phyloP scores from a whole-genome alignment of 1,140 invertebrate genomes.

The Habropoda laboriosa region DNA sequence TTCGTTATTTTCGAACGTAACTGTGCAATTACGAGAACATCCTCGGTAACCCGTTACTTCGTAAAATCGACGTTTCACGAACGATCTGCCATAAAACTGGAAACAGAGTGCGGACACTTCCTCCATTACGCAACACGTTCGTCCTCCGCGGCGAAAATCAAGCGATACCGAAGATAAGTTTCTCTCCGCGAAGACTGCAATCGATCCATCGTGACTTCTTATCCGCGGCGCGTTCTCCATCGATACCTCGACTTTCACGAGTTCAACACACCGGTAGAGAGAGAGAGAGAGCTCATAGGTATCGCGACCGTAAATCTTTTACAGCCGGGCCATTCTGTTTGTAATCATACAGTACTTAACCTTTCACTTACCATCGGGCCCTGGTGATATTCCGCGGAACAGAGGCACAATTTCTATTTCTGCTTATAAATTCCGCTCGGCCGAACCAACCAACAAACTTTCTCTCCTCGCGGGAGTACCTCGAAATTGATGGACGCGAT shows the following conservation, averaged over 20 bases:
- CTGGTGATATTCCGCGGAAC: conserved; percentile 22
- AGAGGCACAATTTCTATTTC: conserved; percentile 46
- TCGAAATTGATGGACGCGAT: conserved; percentile 31
- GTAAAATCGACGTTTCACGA: neutral
- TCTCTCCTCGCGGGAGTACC: conserved; percentile 49
- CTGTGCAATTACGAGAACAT: neutral
- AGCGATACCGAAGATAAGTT: conserved; percentile 4
- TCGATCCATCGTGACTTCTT: neutral
- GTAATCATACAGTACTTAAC: conserved; percentile 39
- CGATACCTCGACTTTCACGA: conserved; percentile 1
- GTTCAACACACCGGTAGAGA: neutral
- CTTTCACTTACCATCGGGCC: conserved; percentile 31
- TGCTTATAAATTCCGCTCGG: conserved; percentile 45
- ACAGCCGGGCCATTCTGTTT: conserved; percentile 9
- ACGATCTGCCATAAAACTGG: neutral
- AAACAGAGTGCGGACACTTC: neutral
- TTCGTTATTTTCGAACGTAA: too few relatives aligned
- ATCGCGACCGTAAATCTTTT: conserved; percentile 38
- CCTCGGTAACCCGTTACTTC: neutral
- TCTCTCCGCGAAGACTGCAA: neutral
- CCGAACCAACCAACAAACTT: conserved; percentile 27
- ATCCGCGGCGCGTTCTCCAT: neutral
- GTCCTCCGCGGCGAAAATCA: neutral
- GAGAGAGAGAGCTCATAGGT: neutral
- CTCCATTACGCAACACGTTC: neutral